Evolutionary conservation across 1,140 invertebrate species (phyloP), one percentile per base, ranked within the genome.

Genomic region (Maconellicoccus hirsutus): DNA sequence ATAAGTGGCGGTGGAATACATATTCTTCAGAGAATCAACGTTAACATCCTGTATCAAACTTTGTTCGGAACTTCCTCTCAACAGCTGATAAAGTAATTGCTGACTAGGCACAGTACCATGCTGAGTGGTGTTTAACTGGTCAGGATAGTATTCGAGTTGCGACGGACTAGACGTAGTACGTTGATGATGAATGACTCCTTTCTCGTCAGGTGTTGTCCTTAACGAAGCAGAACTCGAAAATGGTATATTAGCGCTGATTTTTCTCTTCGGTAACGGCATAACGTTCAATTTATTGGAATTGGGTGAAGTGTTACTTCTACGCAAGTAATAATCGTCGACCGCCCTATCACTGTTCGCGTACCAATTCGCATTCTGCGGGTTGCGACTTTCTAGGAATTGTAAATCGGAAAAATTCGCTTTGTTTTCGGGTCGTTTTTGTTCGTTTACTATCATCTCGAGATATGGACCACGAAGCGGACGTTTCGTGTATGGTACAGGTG

Each of bases 371-470:
- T 52, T 52, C 23, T 70, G 70, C 52, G 19, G 74, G 59, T 52
- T 75, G 73, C 23, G 72, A 52, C 63, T 61, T 4, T 72, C 73
- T 12, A 84, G 74, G 75, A 84, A 84, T 74, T 80, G 82, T 23
- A 85, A 78, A 38, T 85, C 83, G 72, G 83, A 82, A 70, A 80
- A 77, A 61, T 78, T 74, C 33, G 79, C 77, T 52, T 76, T 76
- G 22, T 77, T 78, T 74, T 85, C 84, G 0, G 86, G 85, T 76
- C 89, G 89, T 69, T 87, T 89, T 86, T 91, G 90, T 79, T 91
- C 89, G 1, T 88, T 87, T 77, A 91, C 89, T 14, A 92, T 80
- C 89, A 91, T 91, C 77, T 90, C 87, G 0, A 89, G 89, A 75
- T 91, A 91, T 2, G 90, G 90, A 6, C 89, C 90, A 21, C 89